Evolutionary conservation across 2,113 vertebrate species (phyloP), one percentile per base, ranked within the genome.

Genomic region (Acinonyx jubatus): DNA sequence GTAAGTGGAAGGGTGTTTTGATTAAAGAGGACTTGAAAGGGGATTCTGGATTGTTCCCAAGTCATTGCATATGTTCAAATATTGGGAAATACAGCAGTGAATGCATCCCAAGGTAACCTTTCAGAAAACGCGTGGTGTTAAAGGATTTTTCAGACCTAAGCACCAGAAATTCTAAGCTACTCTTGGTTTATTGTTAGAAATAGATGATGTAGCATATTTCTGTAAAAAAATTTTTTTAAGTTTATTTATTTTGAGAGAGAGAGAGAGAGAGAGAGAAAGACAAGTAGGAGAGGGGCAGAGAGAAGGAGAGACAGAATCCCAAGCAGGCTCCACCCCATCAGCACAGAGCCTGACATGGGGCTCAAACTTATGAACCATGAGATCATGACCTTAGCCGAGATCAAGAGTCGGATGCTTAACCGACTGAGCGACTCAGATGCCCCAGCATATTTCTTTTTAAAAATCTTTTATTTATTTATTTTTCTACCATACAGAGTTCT

Each of bases 91-190:
- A 41, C 3, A 87, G 36, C 38, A 50, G 13, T 23, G 41, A 76
- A 48, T 23, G 0, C 1, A 50, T 5, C 31, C 31, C 38, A 93
- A 55, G 29, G 12, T 65, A 91, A 85, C 23, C 63, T 88, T 71
- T 73, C 57, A 93, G 91, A 89, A 94, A 92, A 76, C 85, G 41
- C 27, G 10, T 84, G 36, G 92, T 31, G 25, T 85, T 87, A 92
- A 94, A 84, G 71, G 18, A 78, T 68, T 94, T 96, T 97, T 93
- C 57, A 93, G 38, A 69, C 21, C 0, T 2, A 36, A 31, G 16
- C 5, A 71, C 48, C 48, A 96, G 87, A 79, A 97, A 87, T 66
- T 89, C 66, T 89, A 91, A 91, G 61, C 79, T 93, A 68, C 23
- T 90, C 80, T 94, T 79, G 27, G 41, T 7, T 38, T 83, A 92